Evolutionary conservation across 2,888 invertebrate species (phyloP), one percentile per base, ranked within the genome.

Genomic region (Stenolophus ochropezus): DNA sequence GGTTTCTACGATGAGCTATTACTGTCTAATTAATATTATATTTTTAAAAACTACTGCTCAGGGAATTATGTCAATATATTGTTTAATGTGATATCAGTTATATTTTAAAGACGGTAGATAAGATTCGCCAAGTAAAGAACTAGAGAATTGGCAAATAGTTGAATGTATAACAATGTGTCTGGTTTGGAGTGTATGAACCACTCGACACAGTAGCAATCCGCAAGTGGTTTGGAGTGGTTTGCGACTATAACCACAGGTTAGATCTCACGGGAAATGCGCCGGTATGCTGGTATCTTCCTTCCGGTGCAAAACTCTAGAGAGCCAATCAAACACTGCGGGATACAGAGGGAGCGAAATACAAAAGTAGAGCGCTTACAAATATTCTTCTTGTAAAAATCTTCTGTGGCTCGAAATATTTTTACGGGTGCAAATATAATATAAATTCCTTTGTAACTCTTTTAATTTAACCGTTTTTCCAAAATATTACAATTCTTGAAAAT

Each of bases 221-320:
- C 33, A 42, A 42, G 33, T 42, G 11, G 25, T 58, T 23, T 25
- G 25, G 61, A 61, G 61, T 61, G 61, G 61, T 61, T 61, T 25
- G 61, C 11, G n/a, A 61, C 61, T 23, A n/a, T 61, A 61, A 61
- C 61, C 61, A 25, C 61, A 61, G 51, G n/a, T 61, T 14, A 23
- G 61, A 61, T 71, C 71, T 20, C 71, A 71, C 71, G 71, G 71
- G 71, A 71, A 71, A 23, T n/a, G 14, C 11, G 2, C 71, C 4
- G 6, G 20, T 21, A 65, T 71, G 71, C 71, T 33, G 71, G 71
- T 20, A 71, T 71, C 71, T 71, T 71, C 71, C 71, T 71, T 71
- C 33, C 33, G 33, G 33, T 42, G 33, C 8, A 42, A 11, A 11
- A 42, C 33, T 3, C 33, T 42, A 11, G 2, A 42, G 33, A 42